Base-by-base conservation (phyloP, 2,113 vertebrate genomes). In the Pomatorhinus ruficollis region DNA sequence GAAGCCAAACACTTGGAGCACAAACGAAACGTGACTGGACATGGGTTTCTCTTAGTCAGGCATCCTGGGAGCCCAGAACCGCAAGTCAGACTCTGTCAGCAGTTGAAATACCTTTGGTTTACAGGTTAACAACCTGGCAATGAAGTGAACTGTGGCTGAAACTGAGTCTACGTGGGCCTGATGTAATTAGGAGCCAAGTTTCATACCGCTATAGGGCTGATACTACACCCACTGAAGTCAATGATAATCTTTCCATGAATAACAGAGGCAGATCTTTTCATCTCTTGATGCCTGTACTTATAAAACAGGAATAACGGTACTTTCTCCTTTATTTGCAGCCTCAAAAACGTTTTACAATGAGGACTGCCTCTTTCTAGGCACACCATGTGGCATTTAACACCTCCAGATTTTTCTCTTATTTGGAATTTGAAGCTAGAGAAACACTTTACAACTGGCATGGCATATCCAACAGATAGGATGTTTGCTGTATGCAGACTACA, bases 181-280 rank as follows among this genome's bases (percentile, higher is more conserved):
- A 80, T 59, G 79, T 42, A 97, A 93, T 90, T 68, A 95, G 57
- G 44, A 90, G 93, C 96, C 96, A 96, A 95, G 96, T 97, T 96
- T 96, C 95, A 89, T 95, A 96, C 93, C 90, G 66, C 96, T 96
- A 96, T 96, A 93, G 96, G 93, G 95, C 92, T 97, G 95, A 97
- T 97, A 96, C 95, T 96, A 96, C 96, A 94, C 96, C 95, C 95
- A 96, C 93, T 94, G 90, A 88, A 95, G 92, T 92, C 68, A 94
- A 52, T 90, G 93, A 90, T 95, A 94, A 96, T 96, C 92, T 91
- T 90, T 90, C 82, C 85, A 88, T 71, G 93, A 95, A 95, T 91
- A 95, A 94, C 68, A 95, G 74, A 95, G 39, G 44, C 64, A 90
- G 37, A 59, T 77, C 71, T 87, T 96, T 93, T 96, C 72, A 92